Base-by-base conservation (phyloP, 2,797 vertebrate species). In the Dromococcyx pavoninus region DNA sequence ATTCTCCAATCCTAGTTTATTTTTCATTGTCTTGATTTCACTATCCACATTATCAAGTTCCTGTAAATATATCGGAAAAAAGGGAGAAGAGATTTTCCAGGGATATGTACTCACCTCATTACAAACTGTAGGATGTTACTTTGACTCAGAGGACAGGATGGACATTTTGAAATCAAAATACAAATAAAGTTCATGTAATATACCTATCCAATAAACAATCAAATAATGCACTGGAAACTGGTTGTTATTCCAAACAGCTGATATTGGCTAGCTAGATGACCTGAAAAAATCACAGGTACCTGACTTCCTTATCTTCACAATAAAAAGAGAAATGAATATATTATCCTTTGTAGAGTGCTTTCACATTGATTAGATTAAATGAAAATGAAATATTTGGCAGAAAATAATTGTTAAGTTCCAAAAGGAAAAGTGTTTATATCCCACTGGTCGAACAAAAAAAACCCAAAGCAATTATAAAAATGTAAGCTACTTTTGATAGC, bases 401-500 rank as follows among this genome's bases (percentile, higher is more conserved):
- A 78, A 84, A 75, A 75, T 58, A n/a, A 43, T 58, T 41, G 9
- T 27, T 24, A 43, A 23, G 23, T 39, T 64, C 13, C 30, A 54
- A 64, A 70, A 24, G 32, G 1, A 43, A 58, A 60, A 23, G 0
- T 5, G 73, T 23, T n/a, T 65, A 6, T 7, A 48, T 30, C 23
- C 6, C 14, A 64, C 2, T 35, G 3, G 10, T 24, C 74, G 13
- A 82, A 69, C 0, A 2, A 46, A 32, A 64, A 51, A 43, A 73
- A 41, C 9, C 0, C 2, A 32, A 70, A 84, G 2, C 3, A 61
- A 17, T 32, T 65, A n/a, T 17, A 69, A 62, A 16, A 51, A 56
- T 3, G 2, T 22, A 58, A 33, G 0, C 3, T 51, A 30, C 12
- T 50, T 70, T 4, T 66, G 56, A 64, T 15, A 43, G 0, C 5